Percentiles rank a stretch among this genome's conserved stretches.
phyloP scores from a whole-genome alignment of 2,797 vertebrate genomes.

The Hyperoplus immaculatus region DNA sequence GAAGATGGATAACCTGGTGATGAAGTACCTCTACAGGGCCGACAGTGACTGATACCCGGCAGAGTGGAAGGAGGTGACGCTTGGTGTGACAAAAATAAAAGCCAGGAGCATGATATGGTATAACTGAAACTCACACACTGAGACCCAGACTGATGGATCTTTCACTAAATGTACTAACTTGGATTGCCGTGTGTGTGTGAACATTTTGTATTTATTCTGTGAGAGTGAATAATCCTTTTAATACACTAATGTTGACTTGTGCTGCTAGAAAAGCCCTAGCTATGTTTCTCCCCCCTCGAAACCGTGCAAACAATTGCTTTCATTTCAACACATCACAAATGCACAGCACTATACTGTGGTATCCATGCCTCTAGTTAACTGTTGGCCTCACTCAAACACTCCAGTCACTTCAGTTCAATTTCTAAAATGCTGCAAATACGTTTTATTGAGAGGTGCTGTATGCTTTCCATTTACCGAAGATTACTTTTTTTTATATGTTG shows the following conservation, averaged over 20 bases:
- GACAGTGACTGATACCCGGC: conserved; percentile 92
- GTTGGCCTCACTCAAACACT: conserved; percentile 20
- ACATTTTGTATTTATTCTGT: neutral
- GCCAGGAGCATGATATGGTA: conserved; percentile 35
- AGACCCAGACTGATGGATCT: conserved; percentile 1
- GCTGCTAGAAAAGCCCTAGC: neutral
- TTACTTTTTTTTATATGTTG: conserved; percentile 7
- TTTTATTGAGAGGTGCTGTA: conserved; percentile 2
- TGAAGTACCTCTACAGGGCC: conserved; percentile 97
- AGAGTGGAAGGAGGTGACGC: conserved; percentile 87
- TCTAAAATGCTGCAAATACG: conserved; percentile 19
- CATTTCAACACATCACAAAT: conserved; percentile 8
- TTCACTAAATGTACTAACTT: conserved; percentile 54
- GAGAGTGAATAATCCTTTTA: conserved; percentile 7
- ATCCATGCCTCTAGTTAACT: neutral
- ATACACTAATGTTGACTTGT: conserved; percentile 21
- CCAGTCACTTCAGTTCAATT: conserved; percentile 21
- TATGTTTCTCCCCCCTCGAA: neutral
- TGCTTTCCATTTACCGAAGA: conserved; percentile 15
- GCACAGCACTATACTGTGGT: neutral
- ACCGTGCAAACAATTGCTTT: conserved; percentile 19
- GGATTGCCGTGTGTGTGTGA: conserved; percentile 25
- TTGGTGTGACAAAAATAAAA: conserved; percentile 81
- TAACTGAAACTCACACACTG: neutral
- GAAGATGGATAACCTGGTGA: conserved; percentile 93